These are phyloP conservation scores for Halyomorpha halys DNA, from an alignment of 1,140 invertebrate genomes.

Conservation along the genomic window DNA sequence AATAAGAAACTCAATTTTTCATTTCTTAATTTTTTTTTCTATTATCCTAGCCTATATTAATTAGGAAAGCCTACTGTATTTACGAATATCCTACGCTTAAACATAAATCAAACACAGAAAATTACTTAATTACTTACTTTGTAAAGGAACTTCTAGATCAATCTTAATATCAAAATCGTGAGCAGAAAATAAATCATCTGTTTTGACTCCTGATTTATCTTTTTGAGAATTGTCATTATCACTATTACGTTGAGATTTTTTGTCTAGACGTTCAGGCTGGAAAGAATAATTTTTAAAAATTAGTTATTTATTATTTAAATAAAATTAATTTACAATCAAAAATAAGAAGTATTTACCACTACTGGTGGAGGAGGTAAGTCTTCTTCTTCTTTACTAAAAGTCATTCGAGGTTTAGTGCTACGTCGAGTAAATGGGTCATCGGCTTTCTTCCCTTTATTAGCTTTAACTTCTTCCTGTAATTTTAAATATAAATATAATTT, in stretches of 20 bases:
- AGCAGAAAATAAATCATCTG: slow-evolving; percentile 74
- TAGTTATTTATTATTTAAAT: neutral
- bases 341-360: slow-evolving; percentile 15
- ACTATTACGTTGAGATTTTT: slow-evolving; percentile 1
- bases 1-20: too few species aligned
- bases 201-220: slow-evolving; percentile 30
- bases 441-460: slow-evolving; percentile 65
- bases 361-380: slow-evolving; percentile 34
- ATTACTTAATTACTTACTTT: slow-evolving; percentile 47
- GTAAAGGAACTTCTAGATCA: slow-evolving; percentile 74
- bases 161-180: slow-evolving; percentile 96
- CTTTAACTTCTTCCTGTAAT: slow-evolving; percentile 51
- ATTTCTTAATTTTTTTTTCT: too few species aligned
- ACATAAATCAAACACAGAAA: too few species aligned
- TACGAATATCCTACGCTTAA: too few species aligned
- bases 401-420: slow-evolving; percentile 81
- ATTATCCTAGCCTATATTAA: too few species aligned
- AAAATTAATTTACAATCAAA: slow-evolving; percentile 14
- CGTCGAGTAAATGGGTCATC: slow-evolving; percentile 91
- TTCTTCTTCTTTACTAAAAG: slow-evolving; percentile 49
- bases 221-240: slow-evolving; percentile 6
- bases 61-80: too few species aligned
- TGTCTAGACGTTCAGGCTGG: neutral
- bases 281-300: neutral
- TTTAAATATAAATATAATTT: too few species aligned